These are phyloP conservation scores for Leptinotarsa undecemlineata DNA, from an alignment of 1,140 invertebrate species.

Conservation along the genomic window DNA sequence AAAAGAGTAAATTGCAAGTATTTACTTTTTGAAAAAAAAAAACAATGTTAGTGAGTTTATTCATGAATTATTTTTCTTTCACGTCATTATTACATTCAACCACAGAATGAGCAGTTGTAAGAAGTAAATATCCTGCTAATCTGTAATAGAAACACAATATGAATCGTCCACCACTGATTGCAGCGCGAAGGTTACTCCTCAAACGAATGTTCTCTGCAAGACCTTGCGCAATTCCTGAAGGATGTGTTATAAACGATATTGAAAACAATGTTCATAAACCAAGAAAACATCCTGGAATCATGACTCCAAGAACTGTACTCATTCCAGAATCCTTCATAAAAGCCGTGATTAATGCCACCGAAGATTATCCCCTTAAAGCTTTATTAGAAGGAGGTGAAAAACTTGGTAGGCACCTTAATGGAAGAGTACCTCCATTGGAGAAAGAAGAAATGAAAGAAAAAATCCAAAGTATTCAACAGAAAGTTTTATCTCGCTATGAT, in stretches of 20 bases:
- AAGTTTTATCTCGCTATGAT: constrained; percentile 56
- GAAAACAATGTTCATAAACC: constrained; percentile 65
- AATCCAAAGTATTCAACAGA: constrained; percentile 53
- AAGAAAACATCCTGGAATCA: constrained; percentile 69
- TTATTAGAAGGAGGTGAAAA: constrained; percentile 59
- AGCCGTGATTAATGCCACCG: constrained; percentile 59
- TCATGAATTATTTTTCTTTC: too few relatives aligned
- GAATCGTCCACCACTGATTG: not conserved
- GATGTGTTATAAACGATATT: constrained; percentile 58
- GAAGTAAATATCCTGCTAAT: too few relatives aligned
- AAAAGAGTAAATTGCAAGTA: too few relatives aligned
- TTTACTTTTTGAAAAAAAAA: too few relatives aligned
- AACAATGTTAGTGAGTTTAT: too few relatives aligned
- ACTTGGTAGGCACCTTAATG: constrained; percentile 64
- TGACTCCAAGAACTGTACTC: constrained; percentile 55
- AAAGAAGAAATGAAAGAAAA: constrained; percentile 57
- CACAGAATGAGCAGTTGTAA: too few relatives aligned
- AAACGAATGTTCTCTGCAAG: constrained; percentile 2
- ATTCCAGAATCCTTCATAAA: constrained; percentile 65
- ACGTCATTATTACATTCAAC: too few relatives aligned
- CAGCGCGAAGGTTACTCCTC: not conserved
- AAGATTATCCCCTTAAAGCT: constrained; percentile 60
- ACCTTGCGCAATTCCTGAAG: not conserved
- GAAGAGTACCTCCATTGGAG: constrained; percentile 66
- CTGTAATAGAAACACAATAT: not conserved